phyloP scores from a whole-genome alignment of 2,113 vertebrate species.

The Leptobrachium ailaonicum region DNA sequence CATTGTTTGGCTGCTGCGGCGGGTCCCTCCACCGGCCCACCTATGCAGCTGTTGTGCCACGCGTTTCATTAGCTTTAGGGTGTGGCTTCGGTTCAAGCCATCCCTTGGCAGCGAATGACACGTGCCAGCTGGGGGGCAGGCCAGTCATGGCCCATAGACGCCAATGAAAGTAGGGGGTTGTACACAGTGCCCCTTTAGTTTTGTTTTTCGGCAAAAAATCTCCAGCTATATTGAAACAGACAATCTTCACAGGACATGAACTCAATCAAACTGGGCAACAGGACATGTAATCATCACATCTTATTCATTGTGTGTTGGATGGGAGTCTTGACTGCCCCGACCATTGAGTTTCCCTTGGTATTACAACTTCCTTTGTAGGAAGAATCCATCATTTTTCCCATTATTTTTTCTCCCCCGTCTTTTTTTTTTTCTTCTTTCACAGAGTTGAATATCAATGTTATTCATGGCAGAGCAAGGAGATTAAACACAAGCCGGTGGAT shows the following conservation, averaged over 20 bases:
- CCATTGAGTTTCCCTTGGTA: slow-evolving; percentile 14
- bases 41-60: too few species aligned
- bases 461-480: slow-evolving; percentile 17
- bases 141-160: too few species aligned
- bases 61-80: too few species aligned
- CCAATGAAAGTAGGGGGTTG: too few species aligned
- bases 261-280: slow-evolving; percentile 42
- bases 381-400: slow-evolving; percentile 23
- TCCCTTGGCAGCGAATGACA: too few species aligned
- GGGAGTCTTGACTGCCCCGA: slow-evolving; percentile 7
- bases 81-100: too few species aligned
- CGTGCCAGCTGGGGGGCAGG: too few species aligned
- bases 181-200: too few species aligned
- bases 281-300: slow-evolving; percentile 40
- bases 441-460: slow-evolving; percentile 7
- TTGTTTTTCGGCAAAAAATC: not conserved
- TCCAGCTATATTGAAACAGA: slow-evolving; percentile 13
- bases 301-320: slow-evolving; percentile 38
- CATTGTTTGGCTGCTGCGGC: too few species aligned
- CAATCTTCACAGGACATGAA: slow-evolving; percentile 22
- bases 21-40: too few species aligned
- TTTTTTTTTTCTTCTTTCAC: not conserved
- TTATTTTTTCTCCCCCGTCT: slow-evolving; percentile 18
- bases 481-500: slow-evolving; percentile 11
- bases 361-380: slow-evolving; percentile 1